A percentile compares a stretch with the other conserved stretches of the same genome.
phyloP scores from a whole-genome alignment of 2,888 invertebrate genomes.

The Sesia bembeciformis region DNA sequence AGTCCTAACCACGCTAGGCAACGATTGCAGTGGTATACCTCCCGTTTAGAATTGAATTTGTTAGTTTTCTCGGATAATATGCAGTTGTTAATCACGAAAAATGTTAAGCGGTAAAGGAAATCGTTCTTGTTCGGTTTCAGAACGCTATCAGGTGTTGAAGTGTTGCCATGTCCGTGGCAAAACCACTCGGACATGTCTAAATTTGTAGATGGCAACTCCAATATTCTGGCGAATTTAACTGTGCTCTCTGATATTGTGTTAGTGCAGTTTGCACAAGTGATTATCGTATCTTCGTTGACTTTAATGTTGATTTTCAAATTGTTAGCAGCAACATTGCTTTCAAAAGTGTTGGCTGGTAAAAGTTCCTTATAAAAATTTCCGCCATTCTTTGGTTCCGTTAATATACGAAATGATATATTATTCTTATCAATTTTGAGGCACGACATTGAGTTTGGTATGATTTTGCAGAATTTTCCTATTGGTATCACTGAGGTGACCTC shows the following conservation, averaged over 20 bases:
- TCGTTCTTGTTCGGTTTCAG: conserved; percentile 68
- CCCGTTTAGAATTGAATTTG: conserved; percentile 55
- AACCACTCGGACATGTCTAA: conserved; percentile 79
- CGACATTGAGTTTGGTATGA: conserved; percentile 68
- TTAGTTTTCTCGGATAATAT: conserved; percentile 51
- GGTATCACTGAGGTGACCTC: conserved; percentile 45
- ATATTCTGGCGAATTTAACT: conserved; percentile 70
- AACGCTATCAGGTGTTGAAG: conserved; percentile 17
- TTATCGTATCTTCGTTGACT: conserved; percentile 31
- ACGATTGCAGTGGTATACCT: conserved; percentile 69
- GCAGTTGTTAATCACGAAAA: conserved; percentile 60
- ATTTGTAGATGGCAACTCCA: conserved; percentile 76
- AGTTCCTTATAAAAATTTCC: conserved; percentile 65
- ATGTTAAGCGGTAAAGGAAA: conserved; percentile 74
- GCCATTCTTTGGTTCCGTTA: conserved; percentile 59
- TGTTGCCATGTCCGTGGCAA: conserved; percentile 66
- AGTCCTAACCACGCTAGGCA: conserved; percentile 76
- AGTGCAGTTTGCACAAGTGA: conserved; percentile 53
- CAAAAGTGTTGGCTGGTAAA: conserved; percentile 24
- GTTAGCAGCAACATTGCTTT: conserved; percentile 22
- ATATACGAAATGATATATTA: conserved; percentile 60
- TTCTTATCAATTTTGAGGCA: conserved; percentile 62
- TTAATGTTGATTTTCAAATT: conserved; percentile 42
- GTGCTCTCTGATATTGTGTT: conserved; percentile 59
- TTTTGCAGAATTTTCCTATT: conserved; percentile 51